phyloP scores from a whole-genome alignment of 1,140 invertebrate genomes.

The Heliconius melpomene region DNA sequence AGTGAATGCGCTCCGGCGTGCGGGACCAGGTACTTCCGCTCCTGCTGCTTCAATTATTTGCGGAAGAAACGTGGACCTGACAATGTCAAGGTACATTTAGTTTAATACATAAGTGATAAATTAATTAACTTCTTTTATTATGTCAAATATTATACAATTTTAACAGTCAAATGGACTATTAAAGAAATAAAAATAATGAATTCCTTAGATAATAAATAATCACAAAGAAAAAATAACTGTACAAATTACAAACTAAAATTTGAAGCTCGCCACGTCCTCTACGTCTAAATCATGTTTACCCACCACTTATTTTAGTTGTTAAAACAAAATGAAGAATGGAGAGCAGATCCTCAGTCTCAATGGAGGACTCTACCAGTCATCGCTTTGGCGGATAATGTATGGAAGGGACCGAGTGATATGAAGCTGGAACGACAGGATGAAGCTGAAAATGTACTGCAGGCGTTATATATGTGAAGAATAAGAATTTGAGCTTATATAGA shows the following conservation, averaged over 20 bases:
- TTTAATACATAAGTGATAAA: neutral
- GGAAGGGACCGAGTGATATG: neutral
- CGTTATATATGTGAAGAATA: neutral
- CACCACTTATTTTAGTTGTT: neutral
- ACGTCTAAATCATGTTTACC: neutral
- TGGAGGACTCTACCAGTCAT: neutral
- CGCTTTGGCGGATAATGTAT: neutral
- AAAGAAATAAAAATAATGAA: too few relatives aligned
- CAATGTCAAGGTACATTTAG: neutral
- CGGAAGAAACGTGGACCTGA: constrained; percentile 54
- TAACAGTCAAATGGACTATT: too few relatives aligned
- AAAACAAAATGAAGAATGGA: constrained; percentile 1
- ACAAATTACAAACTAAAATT: neutral
- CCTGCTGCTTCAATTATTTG: constrained; percentile 77
- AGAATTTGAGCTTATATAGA: neutral
- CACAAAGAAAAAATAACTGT: neutral
- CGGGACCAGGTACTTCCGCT: constrained; percentile 80
- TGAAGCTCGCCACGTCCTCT: too few relatives aligned
- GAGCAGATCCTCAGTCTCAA: neutral
- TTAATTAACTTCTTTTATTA: too few relatives aligned
- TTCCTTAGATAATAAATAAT: neutral
- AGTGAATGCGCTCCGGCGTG: constrained; percentile 81
- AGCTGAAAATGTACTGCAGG: neutral
- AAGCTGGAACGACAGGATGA: neutral
- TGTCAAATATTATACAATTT: too few relatives aligned